phyloP scores from a whole-genome alignment of 1,140 invertebrate species.

The Tetraneura akinire region DNA sequence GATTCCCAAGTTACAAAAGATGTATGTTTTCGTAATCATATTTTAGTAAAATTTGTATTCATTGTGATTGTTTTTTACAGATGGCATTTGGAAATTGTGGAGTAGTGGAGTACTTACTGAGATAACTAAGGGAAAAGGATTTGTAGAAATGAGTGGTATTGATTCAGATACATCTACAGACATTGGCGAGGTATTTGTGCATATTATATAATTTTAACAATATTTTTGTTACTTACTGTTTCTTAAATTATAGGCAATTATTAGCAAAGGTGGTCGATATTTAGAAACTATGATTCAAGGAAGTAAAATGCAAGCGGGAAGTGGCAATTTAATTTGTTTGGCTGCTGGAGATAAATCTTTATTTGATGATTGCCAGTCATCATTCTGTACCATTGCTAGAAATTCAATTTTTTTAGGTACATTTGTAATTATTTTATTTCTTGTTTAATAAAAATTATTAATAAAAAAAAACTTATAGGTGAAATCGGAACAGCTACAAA shows the following conservation, averaged over 20 bases:
- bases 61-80: too few species aligned
- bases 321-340: conserved; percentile 85
- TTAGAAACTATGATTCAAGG: conserved; percentile 86
- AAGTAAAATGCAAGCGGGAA: conserved; percentile 81
- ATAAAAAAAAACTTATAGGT: conserved; percentile 62
- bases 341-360: conserved; percentile 84
- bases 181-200: conserved; percentile 60
- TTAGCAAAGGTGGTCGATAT: conserved; percentile 85
- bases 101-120: conserved; percentile 65
- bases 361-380: conserved; percentile 89
- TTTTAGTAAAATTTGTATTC: too few species aligned
- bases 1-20: conserved; percentile 92
- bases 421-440: conserved; percentile 55
- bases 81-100: conserved; percentile 88
- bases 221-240: too few species aligned
- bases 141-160: conserved; percentile 95
- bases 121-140: conserved; percentile 79
- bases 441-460: neutral
- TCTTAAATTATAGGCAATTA: conserved; percentile 68
- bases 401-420: conserved; percentile 86
- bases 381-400: conserved; percentile 90
- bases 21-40: conserved; percentile 71
- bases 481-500: conserved; percentile 91
- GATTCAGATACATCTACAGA: conserved; percentile 91
- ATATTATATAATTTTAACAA: too few species aligned